Conservation (phyloP, 2,888 invertebrate species). For the Pterostichus niger region DNA sequence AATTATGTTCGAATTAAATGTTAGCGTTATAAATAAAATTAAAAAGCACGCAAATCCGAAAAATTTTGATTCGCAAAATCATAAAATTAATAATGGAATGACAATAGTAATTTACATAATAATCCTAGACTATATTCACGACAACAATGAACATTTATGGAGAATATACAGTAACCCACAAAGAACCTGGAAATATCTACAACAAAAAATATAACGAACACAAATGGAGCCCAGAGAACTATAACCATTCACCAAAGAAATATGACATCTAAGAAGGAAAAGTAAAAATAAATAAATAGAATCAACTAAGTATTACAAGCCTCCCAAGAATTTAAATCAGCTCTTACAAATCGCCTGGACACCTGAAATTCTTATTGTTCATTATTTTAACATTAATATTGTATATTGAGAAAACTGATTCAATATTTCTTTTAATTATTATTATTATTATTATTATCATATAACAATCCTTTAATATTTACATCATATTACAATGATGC, state of each 20-base stretch:
- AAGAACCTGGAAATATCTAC: slow-evolving; percentile 62
- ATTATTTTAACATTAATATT: no score
- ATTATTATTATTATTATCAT: no score
- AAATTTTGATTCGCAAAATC: slow-evolving; percentile 15
- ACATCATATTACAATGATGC: no score
- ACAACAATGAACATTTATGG: slow-evolving; percentile 46
- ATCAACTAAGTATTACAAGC: slow-evolving; percentile 37
- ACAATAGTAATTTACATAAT: slow-evolving; percentile 15
- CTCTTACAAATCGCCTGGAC: background rate
- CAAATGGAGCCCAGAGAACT: slow-evolving; percentile 46
- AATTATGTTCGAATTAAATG: slow-evolving; percentile 45
- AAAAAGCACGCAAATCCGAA: slow-evolving; percentile 36
- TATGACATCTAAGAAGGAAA: slow-evolving; percentile 42
- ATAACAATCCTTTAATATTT: no score
- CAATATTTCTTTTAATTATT: no score
- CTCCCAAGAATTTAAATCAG: slow-evolving; percentile 24
- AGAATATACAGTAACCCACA: slow-evolving; percentile 56
- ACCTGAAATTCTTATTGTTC: no score
- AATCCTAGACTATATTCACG: slow-evolving; percentile 42
- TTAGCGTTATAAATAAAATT: slow-evolving; percentile 16
- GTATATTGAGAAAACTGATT: no score
- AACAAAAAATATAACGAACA: slow-evolving; percentile 53
- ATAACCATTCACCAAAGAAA: slow-evolving; percentile 59
- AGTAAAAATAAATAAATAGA: slow-evolving; percentile 32
- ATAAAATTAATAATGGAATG: slow-evolving; percentile 32